A percentile compares a stretch with the other conserved stretches of the same genome.
phyloP scores from a whole-genome alignment of 2,888 invertebrate species.

The Parnassius glacialis region DNA sequence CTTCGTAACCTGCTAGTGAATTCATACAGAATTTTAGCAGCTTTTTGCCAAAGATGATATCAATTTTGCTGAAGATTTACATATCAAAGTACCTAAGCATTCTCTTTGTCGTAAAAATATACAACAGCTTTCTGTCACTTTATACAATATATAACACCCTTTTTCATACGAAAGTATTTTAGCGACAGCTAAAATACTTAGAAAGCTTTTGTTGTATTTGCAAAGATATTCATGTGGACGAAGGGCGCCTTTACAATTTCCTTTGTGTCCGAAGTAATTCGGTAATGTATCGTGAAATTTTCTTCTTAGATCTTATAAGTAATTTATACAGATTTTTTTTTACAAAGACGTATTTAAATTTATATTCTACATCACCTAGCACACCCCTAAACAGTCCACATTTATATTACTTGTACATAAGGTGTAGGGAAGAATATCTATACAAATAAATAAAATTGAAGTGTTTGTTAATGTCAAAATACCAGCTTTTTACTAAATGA shows the following conservation, averaged over 20 bases:
- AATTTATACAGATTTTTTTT: constrained; percentile 1
- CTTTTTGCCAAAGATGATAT: constrained; percentile 13
- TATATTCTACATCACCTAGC: too few species aligned
- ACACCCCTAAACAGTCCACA: too few species aligned
- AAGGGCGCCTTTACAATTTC: neutral
- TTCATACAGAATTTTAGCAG: constrained; percentile 6
- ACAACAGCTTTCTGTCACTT: constrained; percentile 13
- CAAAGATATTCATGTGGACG: neutral
- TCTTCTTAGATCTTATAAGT: too few species aligned
- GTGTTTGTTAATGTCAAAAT: too few species aligned
- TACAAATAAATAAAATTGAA: too few species aligned
- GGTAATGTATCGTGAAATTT: too few species aligned
- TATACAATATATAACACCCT: constrained; percentile 10
- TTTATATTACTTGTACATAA: too few species aligned
- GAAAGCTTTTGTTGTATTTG: neutral
- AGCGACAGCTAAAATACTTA: neutral
- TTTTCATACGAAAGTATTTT: neutral
- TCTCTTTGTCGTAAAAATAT: constrained; percentile 20
- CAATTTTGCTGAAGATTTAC: constrained; percentile 21
- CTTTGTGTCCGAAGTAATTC: too few species aligned
- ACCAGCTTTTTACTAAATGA: too few species aligned
- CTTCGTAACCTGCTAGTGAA: neutral
- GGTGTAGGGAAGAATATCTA: too few species aligned
- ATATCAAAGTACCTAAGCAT: constrained; percentile 23
- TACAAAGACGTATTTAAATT: neutral